phyloP scores from a whole-genome alignment of 2,888 invertebrate genomes.

The Cheilosia scutellata region DNA sequence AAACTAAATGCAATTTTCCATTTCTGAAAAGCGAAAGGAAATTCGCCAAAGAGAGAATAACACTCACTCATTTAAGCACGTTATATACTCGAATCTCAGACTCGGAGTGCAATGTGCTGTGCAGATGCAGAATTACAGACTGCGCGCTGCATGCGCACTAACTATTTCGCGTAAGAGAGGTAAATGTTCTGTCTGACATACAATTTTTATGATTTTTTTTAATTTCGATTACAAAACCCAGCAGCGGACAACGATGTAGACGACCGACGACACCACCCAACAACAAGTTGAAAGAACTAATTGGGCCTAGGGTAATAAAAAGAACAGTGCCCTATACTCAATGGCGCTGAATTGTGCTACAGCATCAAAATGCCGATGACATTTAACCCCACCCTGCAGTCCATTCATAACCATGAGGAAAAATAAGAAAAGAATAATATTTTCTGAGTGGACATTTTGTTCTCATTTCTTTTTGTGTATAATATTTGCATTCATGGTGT shows the following conservation, averaged over 20 bases:
- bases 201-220: conserved; percentile 14
- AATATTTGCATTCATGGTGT: conserved; percentile 28
- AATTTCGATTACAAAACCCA: conserved; percentile 44
- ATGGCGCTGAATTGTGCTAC: conserved; percentile 10
- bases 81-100: not conserved
- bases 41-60: conserved; percentile 27
- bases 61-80: too few relatives aligned
- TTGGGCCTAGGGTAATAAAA: conserved; percentile 73
- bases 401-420: not conserved
- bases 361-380: conserved; percentile 50
- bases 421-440: not conserved
- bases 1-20: conserved; percentile 48
- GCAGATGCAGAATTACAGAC: conserved; percentile 41
- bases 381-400: conserved; percentile 58
- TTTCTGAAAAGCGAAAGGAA: conserved; percentile 64
- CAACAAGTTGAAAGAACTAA: conserved; percentile 63
- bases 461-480: conserved; percentile 8
- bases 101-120: not conserved
- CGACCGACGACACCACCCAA: conserved; percentile 16
- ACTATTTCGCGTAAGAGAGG: conserved; percentile 38
- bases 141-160: conserved; percentile 27
- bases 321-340: conserved; percentile 59
- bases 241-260: conserved; percentile 1
- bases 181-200: conserved; percentile 11
- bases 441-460: conserved; percentile 3